Evolutionary conservation across 2,888 invertebrate species (phyloP).

Genomic region (Drosophila kanekoi): DNA sequence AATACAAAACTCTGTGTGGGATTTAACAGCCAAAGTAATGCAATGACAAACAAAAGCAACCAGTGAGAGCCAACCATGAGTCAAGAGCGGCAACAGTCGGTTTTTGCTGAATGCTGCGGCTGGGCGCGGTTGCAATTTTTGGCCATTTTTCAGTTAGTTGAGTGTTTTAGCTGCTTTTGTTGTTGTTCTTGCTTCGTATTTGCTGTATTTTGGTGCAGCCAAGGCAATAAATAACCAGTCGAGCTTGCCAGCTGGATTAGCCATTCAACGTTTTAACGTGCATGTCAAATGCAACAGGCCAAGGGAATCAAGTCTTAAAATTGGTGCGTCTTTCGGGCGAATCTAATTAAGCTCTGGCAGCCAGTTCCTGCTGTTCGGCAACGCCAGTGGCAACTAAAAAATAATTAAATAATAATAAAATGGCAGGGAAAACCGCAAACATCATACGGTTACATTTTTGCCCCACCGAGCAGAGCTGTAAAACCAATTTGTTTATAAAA

Average conservation of each 20-base stretch:
- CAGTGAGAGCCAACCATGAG: conserved; percentile 40
- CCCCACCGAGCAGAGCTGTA: conserved; percentile 47
- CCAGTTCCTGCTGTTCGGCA: conserved; percentile 42
- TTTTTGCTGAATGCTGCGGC: conserved; percentile 15
- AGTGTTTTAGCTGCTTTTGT: conserved; percentile 5
- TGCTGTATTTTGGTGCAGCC: conserved; percentile 23
- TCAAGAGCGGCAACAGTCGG: conserved; percentile 15
- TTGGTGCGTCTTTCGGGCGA: conserved; percentile 60
- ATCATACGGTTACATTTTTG: conserved; percentile 29
- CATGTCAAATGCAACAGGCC: conserved; percentile 74
- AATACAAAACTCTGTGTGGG: conserved; percentile 65
- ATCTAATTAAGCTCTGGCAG: conserved; percentile 71
- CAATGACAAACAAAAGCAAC: conserved; percentile 78
- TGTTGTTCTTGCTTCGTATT: conserved; percentile 27
- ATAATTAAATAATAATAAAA: conserved; percentile 5
- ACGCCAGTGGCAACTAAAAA: background rate
- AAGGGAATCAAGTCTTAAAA: conserved; percentile 27
- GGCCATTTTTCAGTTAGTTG: conserved; percentile 61
- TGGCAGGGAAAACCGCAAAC: conserved; percentile 45
- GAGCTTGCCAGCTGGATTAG: conserved; percentile 64
- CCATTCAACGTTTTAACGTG: conserved; percentile 46
- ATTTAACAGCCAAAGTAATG: conserved; percentile 77
- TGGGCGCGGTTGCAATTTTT: conserved; percentile 47
- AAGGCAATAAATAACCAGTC: conserved; percentile 61
- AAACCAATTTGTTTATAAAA: conserved; percentile 78